These are phyloP conservation scores for Suillia variegata DNA, from an alignment of 2,888 invertebrate species.

Conservation along the genomic window DNA sequence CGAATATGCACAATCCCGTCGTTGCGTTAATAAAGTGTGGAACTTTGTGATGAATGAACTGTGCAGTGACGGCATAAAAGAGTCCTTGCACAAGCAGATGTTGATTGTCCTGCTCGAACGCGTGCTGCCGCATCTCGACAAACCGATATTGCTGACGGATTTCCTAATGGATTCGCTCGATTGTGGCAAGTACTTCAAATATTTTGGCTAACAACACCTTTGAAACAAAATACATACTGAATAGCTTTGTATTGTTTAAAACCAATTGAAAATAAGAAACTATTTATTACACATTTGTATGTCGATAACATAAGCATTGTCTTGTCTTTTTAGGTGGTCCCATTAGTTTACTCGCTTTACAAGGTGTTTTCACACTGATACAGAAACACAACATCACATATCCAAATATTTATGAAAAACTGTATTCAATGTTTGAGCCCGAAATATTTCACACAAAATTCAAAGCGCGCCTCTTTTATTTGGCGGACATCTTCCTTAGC, in stretches of 20 bases:
- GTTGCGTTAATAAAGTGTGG: constrained; percentile 77
- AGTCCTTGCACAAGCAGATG: constrained; percentile 76
- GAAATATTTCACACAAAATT: constrained; percentile 90
- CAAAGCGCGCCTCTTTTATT: constrained; percentile 84
- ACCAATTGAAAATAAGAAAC: no score
- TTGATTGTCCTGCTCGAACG: constrained; percentile 81
- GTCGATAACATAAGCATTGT: no score
- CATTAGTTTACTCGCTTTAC: constrained; percentile 85
- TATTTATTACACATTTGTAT: no score
- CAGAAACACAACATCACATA: constrained; percentile 92
- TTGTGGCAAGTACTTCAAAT: constrained; percentile 69
- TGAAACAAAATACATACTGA: not conserved
- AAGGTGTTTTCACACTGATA: constrained; percentile 89
- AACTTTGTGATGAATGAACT: constrained; percentile 68
- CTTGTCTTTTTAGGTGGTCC: constrained; percentile 82
- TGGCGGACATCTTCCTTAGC: constrained; percentile 88
- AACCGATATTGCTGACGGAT: constrained; percentile 85
- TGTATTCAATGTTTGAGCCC: constrained; percentile 93
- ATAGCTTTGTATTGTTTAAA: no score
- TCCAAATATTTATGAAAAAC: constrained; percentile 90
- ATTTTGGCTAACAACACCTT: not conserved
- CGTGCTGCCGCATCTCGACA: constrained; percentile 78
- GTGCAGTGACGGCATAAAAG: constrained; percentile 68
- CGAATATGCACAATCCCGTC: constrained; percentile 64
- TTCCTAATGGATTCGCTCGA: constrained; percentile 90